Evolutionary conservation across 2,888 invertebrate genomes (phyloP), one percentile per base, ranked within the genome.

Genomic region (Rhodophaea formosa): DNA sequence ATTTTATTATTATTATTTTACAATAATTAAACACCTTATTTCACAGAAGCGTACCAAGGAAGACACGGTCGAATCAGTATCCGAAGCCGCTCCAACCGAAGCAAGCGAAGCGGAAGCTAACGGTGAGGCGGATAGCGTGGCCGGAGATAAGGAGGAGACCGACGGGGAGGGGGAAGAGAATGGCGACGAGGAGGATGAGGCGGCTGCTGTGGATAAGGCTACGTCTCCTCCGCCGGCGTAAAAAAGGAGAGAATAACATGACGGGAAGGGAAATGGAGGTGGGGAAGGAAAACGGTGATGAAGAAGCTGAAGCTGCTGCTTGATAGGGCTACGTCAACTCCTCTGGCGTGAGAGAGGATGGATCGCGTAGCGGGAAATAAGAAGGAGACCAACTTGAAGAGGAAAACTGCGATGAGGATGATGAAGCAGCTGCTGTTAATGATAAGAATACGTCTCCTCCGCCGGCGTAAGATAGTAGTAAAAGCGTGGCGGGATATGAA

Each of bases 221-320:
- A 93, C 93, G 0, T 93, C 93, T 0, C 93, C 93, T 1, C 91
- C 89, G 14, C 89, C 89, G 1, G 72, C 67, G 0, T 51, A 51
- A 17, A 35, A 49, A 14, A n/a, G n/a, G n/a, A n/a, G n/a, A n/a
- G n/a, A n/a, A n/a, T n/a, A n/a, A n/a, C n/a, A n/a, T 12, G 35
- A 3, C 3, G 12, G 35, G 8, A 10, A 10, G 10, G 35, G 1
- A 10, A 8, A 10, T 3, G 10, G 10, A 35, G 10, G 1, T 3
- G 10, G 10, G 10, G 10, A 35, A 1, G 0, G 12, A 32, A 32
- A 10, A 7, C 10, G 32, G 10, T 32, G 3, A 3, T 1, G 35
- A 35, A 35, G 12, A 8, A 10, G 23, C 23, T 23, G n/a, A n/a
- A n/a, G 23, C 23, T 23, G 5, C 5, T 23, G 23, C 5, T 23